Evolutionary conservation across 2,113 vertebrate species (phyloP).

Genomic region (Puntigrus tetrazona): DNA sequence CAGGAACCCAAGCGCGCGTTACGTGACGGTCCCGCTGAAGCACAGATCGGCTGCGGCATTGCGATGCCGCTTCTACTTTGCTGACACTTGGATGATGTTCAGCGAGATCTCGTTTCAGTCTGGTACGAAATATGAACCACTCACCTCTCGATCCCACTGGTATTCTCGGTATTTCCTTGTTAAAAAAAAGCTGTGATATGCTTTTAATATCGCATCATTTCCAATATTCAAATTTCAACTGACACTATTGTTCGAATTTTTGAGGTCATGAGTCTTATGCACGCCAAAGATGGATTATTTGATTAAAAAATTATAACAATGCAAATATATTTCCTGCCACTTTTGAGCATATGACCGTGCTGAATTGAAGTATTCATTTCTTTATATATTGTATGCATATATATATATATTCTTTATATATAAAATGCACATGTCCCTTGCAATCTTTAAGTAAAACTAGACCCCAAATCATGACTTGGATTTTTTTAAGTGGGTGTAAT

Average conservation of each 20-base stretch:
- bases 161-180: conserved; percentile 1
- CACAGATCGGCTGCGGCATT: conserved; percentile 78
- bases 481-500: background rate
- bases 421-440: no score
- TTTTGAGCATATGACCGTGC: background rate
- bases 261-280: no score
- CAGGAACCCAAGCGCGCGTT: conserved; percentile 87
- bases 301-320: no score
- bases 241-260: no score
- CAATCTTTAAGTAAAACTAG: background rate
- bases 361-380: background rate
- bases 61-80: conserved; percentile 85
- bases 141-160: background rate
- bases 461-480: background rate
- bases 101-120: conserved; percentile 91
- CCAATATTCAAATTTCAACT: background rate
- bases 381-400: no score
- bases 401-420: no score
- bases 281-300: no score
- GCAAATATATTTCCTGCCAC: background rate
- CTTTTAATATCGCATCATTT: background rate
- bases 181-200: conserved; percentile 1
- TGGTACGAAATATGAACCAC: conserved; percentile 64
- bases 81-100: conserved; percentile 91
- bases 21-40: conserved; percentile 83